phyloP scores from a whole-genome alignment of 1,140 invertebrate species.

The Neodiprion lecontei region DNA sequence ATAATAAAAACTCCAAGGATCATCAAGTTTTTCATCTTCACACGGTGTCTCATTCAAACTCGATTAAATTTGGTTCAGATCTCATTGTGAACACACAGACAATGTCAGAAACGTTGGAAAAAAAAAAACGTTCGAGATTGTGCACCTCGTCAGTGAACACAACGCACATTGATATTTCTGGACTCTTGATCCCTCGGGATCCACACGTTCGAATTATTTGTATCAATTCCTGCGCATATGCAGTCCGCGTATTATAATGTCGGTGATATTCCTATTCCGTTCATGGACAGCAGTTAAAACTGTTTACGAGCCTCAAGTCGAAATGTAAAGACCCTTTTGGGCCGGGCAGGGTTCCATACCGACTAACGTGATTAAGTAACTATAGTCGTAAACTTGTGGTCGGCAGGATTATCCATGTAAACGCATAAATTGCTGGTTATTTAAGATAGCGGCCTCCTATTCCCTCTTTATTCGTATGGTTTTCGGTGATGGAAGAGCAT shows the following conservation, averaged over 20 bases:
- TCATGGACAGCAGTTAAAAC: constrained; percentile 5
- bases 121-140: no score
- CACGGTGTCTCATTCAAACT: no score
- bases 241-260: background rate
- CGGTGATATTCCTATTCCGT: background rate
- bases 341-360: background rate
- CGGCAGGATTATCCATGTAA: constrained; percentile 47
- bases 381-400: constrained; percentile 42
- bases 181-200: no score
- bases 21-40: no score
- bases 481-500: constrained; percentile 41
- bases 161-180: no score
- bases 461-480: constrained; percentile 43
- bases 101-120: no score
- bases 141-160: no score
- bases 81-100: no score
- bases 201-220: no score
- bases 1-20: no score
- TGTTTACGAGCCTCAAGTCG: background rate
- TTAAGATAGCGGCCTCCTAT: constrained; percentile 43
- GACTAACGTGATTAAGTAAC: constrained; percentile 53
- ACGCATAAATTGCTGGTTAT: constrained; percentile 52
- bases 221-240: no score
- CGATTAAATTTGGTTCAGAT: no score
- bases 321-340: background rate